These are phyloP conservation scores for Alauda arvensis DNA, from an alignment of 2,797 vertebrate species.

Conservation along the genomic window DNA sequence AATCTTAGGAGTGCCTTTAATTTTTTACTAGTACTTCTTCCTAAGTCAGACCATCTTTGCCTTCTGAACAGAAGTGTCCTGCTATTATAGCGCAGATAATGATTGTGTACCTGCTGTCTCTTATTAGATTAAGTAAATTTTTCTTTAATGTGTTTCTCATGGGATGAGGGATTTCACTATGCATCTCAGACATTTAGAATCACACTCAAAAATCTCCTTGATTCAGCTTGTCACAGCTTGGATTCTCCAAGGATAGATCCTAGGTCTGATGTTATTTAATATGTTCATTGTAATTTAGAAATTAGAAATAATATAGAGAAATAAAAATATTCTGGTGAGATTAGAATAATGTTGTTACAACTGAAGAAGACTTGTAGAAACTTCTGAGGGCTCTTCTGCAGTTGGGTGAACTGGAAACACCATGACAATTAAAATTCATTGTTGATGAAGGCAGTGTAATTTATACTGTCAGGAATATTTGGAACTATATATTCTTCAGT, in stretches of 20 bases:
- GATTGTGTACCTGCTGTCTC: background rate
- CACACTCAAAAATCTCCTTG: background rate
- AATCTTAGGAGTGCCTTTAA: background rate
- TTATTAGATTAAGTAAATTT: conserved; percentile 17
- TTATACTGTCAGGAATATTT: background rate
- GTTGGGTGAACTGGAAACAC: background rate
- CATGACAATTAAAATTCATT: background rate
- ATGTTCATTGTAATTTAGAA: background rate
- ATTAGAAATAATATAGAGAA: background rate
- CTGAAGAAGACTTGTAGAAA: background rate
- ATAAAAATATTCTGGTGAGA: background rate
- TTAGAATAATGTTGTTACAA: background rate
- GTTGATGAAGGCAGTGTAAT: background rate
- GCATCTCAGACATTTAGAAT: conserved; percentile 2
- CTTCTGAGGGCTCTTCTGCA: background rate
- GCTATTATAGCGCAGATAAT: background rate
- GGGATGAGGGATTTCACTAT: background rate
- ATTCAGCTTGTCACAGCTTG: conserved; percentile 2
- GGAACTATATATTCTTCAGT: background rate
- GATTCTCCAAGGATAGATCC: background rate
- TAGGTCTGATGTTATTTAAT: background rate
- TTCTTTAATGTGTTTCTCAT: background rate
- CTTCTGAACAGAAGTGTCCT: background rate
- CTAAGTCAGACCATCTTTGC: background rate
- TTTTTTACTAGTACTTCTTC: background rate